Percentiles rank a stretch among this genome's conserved stretches.
These are phyloP conservation scores for Laterallus jamaicensis DNA, from an alignment of 2,113 vertebrate species.

Conservation along the genomic window DNA sequence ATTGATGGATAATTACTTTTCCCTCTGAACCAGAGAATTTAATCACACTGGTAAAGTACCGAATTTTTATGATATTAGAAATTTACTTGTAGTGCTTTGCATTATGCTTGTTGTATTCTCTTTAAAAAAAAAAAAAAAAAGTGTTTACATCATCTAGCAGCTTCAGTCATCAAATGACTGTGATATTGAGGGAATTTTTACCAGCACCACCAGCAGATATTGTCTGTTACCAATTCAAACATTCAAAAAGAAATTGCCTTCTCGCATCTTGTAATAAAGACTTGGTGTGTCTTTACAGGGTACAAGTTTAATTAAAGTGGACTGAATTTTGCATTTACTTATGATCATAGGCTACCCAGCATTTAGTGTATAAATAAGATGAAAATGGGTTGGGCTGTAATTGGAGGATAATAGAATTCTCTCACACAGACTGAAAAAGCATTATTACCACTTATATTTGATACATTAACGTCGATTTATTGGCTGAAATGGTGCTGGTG, in stretches of 20 bases:
- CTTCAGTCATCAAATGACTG: background rate
- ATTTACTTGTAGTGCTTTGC: background rate
- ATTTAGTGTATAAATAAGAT: conserved; percentile 42
- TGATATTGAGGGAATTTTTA: background rate
- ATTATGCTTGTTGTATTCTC: background rate
- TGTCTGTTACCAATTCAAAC: background rate
- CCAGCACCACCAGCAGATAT: background rate
- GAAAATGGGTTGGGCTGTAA: conserved; percentile 60
- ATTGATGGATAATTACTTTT: conserved; percentile 15
- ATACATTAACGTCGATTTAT: conserved; percentile 54
- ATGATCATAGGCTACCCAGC: background rate
- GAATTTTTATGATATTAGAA: background rate
- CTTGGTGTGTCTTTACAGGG: conserved; percentile 14
- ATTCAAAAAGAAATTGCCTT: conserved; percentile 2
- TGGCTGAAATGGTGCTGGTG: background rate
- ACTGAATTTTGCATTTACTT: conserved; percentile 54
- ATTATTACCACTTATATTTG: conserved; percentile 58
- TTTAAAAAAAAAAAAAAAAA: background rate
- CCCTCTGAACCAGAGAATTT: background rate
- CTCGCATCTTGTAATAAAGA: conserved; percentile 9
- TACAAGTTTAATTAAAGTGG: conserved; percentile 69
- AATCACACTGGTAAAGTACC: background rate
- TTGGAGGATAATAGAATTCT: conserved; percentile 68
- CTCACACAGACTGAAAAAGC: conserved; percentile 61
- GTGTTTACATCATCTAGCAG: background rate